Conservation (phyloP, 2,113 vertebrate species). For the Pipra filicauda region DNA sequence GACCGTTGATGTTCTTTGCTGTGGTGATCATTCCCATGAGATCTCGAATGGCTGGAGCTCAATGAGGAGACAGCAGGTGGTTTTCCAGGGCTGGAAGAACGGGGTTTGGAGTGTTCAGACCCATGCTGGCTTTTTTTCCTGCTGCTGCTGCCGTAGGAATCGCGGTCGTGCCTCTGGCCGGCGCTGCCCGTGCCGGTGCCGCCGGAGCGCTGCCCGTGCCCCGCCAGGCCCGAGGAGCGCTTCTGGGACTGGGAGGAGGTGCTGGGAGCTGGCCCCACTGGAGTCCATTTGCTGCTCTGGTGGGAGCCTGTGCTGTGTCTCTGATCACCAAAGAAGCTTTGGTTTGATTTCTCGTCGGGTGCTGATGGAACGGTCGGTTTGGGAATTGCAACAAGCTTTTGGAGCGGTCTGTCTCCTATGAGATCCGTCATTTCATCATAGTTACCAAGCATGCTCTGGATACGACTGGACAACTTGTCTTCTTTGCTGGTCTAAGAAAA, state of each 20-base stretch:
- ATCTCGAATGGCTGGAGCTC: conserved; percentile 84
- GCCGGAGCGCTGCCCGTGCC: conserved; percentile 61
- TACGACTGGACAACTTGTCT: conserved; percentile 97
- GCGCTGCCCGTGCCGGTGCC: conserved; percentile 68
- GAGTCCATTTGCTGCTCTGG: conserved; percentile 97
- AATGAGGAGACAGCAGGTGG: conserved; percentile 83
- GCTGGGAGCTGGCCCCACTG: conserved; percentile 87
- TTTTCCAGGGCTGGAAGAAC: conserved; percentile 86
- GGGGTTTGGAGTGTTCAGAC: conserved; percentile 90
- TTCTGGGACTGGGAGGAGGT: conserved; percentile 88
- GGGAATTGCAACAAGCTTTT: conserved; percentile 84
- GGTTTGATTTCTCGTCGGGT: conserved; percentile 87
- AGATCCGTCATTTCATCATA: conserved; percentile 99
- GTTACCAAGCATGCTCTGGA: conserved; percentile 98
- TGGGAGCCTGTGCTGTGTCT: conserved; percentile 80
- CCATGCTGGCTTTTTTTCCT: conserved; percentile 89
- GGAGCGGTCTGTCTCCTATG: conserved; percentile 88
- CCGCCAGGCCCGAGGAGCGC: conserved; percentile 71
- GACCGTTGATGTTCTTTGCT: conserved; percentile 92
- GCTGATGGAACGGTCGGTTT: conserved; percentile 87
- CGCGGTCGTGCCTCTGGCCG: conserved; percentile 88
- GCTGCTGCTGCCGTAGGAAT: conserved; percentile 73
- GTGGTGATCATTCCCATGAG: conserved; percentile 87
- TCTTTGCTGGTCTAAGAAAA: conserved; percentile 90
- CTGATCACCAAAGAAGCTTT: conserved; percentile 88